Conservation (phyloP, 2,797 vertebrate genomes). For the Manis pentadactyla region DNA sequence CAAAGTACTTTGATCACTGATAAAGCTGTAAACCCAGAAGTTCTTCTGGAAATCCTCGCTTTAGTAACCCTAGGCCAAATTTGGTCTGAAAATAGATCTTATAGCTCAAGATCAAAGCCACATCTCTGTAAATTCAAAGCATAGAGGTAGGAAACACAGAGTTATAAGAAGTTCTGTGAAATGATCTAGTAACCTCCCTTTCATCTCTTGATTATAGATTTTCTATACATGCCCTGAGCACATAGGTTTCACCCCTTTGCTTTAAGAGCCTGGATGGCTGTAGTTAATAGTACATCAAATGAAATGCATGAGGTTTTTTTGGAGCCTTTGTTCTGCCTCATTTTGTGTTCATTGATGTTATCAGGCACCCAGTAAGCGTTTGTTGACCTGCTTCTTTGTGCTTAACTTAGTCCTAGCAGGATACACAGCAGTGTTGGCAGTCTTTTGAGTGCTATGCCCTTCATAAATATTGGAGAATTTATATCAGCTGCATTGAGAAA, state of each 20-base stretch:
- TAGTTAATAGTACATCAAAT: slow-evolving; percentile 54
- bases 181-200: slow-evolving; percentile 26
- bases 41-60: slow-evolving; percentile 30
- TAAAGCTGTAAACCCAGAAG: background rate
- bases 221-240: background rate
- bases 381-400: background rate
- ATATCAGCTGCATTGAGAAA: background rate
- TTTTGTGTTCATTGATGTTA: background rate
- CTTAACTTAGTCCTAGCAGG: background rate
- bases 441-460: slow-evolving; percentile 1
- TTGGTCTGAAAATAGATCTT: slow-evolving; percentile 56
- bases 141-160: slow-evolving; percentile 8
- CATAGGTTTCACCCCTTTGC: slow-evolving; percentile 9
- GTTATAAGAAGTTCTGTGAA: slow-evolving; percentile 40
- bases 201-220: slow-evolving; percentile 30
- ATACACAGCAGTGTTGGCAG: background rate
- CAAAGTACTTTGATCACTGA: slow-evolving; percentile 47
- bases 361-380: background rate
- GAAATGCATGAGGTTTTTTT: background rate
- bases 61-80: slow-evolving; percentile 34
- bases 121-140: slow-evolving; percentile 40
- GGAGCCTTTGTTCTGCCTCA: slow-evolving; percentile 30
- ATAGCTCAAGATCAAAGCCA: slow-evolving; percentile 34
- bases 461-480: slow-evolving; percentile 22
- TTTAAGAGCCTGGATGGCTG: slow-evolving; percentile 13